Evolutionary conservation across 2,888 invertebrate species (phyloP), one percentile per base, ranked within the genome.

Genomic region (Micoletzkya japonica): DNA sequence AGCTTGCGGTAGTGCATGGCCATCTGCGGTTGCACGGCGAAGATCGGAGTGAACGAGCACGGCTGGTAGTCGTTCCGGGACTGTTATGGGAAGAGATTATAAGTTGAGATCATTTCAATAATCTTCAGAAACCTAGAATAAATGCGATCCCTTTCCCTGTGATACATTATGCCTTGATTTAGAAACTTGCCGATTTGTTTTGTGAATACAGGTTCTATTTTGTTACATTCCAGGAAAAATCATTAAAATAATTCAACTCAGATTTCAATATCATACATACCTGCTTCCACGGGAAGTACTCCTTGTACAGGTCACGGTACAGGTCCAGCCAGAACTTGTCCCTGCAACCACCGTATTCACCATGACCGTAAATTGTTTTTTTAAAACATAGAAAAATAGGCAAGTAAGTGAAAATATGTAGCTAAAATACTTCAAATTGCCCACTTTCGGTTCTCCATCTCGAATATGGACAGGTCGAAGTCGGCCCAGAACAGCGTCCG

Each of bases 271-370:
- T n/a, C n/a, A n/a, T n/a, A n/a, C n/a, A n/a, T 77, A 92, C 90
- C 63, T 91, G 88, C 0, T 91, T 91, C 82, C 94, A 89, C 24
- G 90, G 90, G 83, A 91, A 90, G 86, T 93, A 94, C 72, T 91
- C 89, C 0, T 91, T 90, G 93, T 94, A 95, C 67, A 93, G 82
- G 59, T 90, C 89, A 59, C 90, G 90, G 56, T 92, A 91, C 32
- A 94, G 87, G 72, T 92, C 91, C 74, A 91, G 86, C 95, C 96
- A 96, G 87, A 92, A 93, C 1, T 90, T 90, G 73, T 90, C 90
- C 50, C 81, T 81, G 57, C 32, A 80, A 70, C 1, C 32, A 57
- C 39, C 36, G 24, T 36, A 2, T 26, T 50, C 20, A n/a, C 17
- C 17, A 56, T 57, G 26, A n/a, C 37, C n/a, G 24, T 14, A 52